Evolutionary conservation across 1,140 invertebrate species (phyloP).

Genomic region (Drosophila navojoa): DNA sequence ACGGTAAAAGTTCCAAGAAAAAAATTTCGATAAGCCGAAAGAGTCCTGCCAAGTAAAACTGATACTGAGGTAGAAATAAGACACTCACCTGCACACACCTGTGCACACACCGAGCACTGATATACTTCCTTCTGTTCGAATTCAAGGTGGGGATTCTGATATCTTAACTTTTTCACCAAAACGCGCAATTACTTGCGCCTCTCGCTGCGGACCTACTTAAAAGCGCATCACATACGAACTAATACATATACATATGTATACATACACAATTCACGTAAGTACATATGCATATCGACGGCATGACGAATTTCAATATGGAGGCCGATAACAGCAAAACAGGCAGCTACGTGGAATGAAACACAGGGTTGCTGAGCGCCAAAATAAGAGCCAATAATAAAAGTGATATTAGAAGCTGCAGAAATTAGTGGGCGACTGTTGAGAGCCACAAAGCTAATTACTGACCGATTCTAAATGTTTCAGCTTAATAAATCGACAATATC

Average conservation of each 20-base stretch:
- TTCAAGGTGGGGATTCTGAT: not conserved
- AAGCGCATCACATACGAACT: constrained; percentile 44
- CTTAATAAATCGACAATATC: too few species aligned
- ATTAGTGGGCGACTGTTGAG: not conserved
- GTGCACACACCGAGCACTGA: not conserved
- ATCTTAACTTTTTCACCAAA: constrained; percentile 13
- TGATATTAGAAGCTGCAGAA: constrained; percentile 23
- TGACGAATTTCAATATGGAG: constrained; percentile 68
- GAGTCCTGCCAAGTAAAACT: constrained; percentile 29
- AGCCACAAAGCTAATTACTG: not conserved
- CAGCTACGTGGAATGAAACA: constrained; percentile 55
- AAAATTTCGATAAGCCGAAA: constrained; percentile 7
- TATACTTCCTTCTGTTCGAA: not conserved
- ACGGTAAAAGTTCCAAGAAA: constrained; percentile 11
- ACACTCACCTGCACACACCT: constrained; percentile 18
- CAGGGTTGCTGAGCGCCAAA: constrained; percentile 49
- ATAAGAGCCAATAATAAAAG: too few species aligned
- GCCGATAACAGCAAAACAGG: constrained; percentile 60
- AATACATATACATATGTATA: constrained; percentile 59
- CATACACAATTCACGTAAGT: constrained; percentile 37
- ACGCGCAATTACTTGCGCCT: constrained; percentile 12
- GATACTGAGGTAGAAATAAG: not conserved
- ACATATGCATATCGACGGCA: constrained; percentile 24
- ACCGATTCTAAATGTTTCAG: too few species aligned
- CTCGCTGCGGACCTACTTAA: constrained; percentile 51